Evolutionary conservation across 2,797 vertebrate species (phyloP).

Genomic region (Acropternis orthonyx): DNA sequence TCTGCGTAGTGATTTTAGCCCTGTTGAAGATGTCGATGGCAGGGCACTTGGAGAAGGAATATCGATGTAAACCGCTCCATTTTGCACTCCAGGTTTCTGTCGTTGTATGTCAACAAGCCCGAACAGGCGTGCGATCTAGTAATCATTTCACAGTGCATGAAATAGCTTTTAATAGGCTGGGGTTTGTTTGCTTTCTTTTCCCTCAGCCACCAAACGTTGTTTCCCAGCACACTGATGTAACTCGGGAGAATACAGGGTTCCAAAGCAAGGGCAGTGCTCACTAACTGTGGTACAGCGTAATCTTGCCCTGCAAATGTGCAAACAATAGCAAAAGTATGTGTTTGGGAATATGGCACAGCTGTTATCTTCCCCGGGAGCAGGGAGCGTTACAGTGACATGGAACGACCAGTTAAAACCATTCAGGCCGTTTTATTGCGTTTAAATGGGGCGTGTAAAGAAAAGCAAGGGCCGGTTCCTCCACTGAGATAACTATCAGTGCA

Average conservation of each 20-base stretch:
- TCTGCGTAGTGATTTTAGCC: neutral
- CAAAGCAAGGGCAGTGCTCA: neutral
- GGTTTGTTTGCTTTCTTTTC: neutral
- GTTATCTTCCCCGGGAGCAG: conserved; percentile 47
- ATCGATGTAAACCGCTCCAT: neutral
- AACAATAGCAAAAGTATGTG: conserved; percentile 64
- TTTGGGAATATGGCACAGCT: conserved; percentile 62
- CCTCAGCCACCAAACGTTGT: neutral
- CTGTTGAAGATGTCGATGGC: neutral
- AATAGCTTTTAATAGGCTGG: conserved; percentile 24
- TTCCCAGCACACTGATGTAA: conserved; percentile 24
- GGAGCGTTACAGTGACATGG: conserved; percentile 29
- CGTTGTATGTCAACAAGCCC: conserved; percentile 6
- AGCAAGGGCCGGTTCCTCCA: neutral
- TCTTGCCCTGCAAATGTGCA: conserved; percentile 47
- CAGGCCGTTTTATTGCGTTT: neutral
- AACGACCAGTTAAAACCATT: conserved; percentile 36
- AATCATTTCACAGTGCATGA: conserved; percentile 27
- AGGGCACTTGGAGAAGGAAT: neutral
- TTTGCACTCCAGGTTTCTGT: conserved; percentile 36
- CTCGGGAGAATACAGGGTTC: conserved; percentile 14
- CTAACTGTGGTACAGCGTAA: neutral
- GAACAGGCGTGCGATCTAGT: conserved; percentile 30
- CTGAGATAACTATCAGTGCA: conserved; percentile 34
- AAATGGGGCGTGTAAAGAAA: conserved; percentile 36